Evolutionary conservation across 2,888 invertebrate species (phyloP).

Genomic region (Sepiola atlantica): DNA sequence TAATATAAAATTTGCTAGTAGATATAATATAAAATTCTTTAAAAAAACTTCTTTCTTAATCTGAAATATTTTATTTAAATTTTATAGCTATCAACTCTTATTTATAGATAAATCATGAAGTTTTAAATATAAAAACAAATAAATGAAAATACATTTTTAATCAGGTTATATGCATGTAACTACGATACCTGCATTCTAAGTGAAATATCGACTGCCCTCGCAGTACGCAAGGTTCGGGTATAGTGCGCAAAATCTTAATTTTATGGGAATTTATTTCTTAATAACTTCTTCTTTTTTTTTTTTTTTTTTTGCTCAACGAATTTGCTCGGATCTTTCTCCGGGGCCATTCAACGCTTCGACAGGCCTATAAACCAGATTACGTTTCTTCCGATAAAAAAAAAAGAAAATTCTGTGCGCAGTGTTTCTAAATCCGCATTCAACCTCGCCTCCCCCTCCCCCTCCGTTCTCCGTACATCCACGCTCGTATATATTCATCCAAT

Average conservation of each 20-base stretch:
- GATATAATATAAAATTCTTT: no score
- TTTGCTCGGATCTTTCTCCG: not conserved
- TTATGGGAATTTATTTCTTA: not conserved
- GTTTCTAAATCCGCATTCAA: not conserved
- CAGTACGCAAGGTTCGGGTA: not conserved
- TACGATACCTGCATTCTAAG: not conserved
- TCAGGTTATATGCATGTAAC: not conserved
- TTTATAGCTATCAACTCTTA: no score
- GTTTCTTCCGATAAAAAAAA: not conserved
- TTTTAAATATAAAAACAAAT: not conserved
- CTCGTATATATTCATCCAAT: slow-evolving; percentile 19
- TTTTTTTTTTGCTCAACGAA: not conserved
- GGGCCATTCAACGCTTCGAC: not conserved
- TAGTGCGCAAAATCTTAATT: not conserved
- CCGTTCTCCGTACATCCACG: not conserved
- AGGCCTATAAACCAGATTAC: not conserved
- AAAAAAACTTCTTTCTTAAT: no score
- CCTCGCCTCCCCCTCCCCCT: not conserved
- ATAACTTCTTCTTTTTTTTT: no score
- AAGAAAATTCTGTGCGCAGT: not conserved
- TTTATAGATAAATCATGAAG: no score
- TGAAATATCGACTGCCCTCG: not conserved
- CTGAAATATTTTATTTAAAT: no score
- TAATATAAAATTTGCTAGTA: no score
- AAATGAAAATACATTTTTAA: not conserved